Base-by-base conservation (phyloP, 2,797 vertebrate genomes). In the Emys orbicularis region DNA sequence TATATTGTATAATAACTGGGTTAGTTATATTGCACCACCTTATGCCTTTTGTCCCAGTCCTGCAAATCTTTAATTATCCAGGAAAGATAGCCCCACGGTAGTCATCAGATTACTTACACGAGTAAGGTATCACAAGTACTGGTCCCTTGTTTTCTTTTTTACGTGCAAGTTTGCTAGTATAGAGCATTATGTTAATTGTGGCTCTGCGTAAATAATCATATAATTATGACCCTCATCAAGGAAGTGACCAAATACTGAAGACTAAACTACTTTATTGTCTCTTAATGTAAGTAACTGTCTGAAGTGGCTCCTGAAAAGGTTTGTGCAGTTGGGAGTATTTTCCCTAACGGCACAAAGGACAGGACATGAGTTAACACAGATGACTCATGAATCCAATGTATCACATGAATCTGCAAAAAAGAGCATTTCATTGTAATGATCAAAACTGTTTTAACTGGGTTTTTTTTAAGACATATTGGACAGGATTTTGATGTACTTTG, bases 321-420 rank as follows among this genome's bases (percentile, higher is more conserved):
- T 95, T 54, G 5, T 86, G 95, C 95, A 90, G 95, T 92, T 95
- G 96, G 97, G 96, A 97, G 53, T 44, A 34, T 37, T 96, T 96
- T 96, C 15, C 27, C 97, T 94, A 96, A 96, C 95, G 92, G 96
- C 95, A 97, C 96, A 97, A 90, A 95, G 59, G 95, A 90, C 95
- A 97, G 95, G 94, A 95, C 81, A 76, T 47, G 41, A 77, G 5
- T 77, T 47, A 77, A 31, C 47, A 77, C 93, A 95, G 95, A 95
- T 96, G 96, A 97, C 93, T 97, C 96, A 97, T 90, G 92, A 95
- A 96, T 96, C 93, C 95, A 95, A 93, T 96, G 96, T 89, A 95
- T 84, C 3, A 37, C 95, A 92, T 29, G 12, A 86, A 95, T 91
- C 95, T 96, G 86, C 90, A 88, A 92, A 94, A 97, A 95, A 96